phyloP scores from a whole-genome alignment of 2,888 invertebrate species.

The Leptopilina syphax region DNA sequence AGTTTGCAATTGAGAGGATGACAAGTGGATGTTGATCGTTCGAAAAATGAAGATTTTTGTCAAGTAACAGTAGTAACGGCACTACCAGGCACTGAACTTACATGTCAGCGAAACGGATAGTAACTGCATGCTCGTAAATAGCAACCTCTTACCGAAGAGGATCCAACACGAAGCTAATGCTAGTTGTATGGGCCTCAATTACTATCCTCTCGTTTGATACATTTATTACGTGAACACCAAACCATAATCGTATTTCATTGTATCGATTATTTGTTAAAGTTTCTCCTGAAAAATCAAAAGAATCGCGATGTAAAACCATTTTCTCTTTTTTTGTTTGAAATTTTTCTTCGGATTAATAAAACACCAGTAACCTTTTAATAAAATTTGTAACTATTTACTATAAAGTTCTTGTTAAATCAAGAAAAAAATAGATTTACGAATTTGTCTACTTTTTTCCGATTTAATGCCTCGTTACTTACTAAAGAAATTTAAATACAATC shows the following conservation, averaged over 20 bases:
- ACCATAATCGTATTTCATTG: conserved; percentile 44
- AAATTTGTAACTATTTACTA: background rate
- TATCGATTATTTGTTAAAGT: conserved; percentile 10
- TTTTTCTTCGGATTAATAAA: background rate
- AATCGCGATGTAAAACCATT: background rate
- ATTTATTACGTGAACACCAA: conserved; percentile 24
- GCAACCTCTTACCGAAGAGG: conserved; percentile 40
- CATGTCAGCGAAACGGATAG: conserved; percentile 47
- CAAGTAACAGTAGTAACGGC: conserved; percentile 39
- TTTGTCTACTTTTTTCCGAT: conserved; percentile 6
- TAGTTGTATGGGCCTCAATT: conserved; percentile 15
- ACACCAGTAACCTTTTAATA: background rate
- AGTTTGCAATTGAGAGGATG: background rate
- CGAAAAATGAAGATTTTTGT: conserved; percentile 18
- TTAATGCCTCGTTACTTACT: conserved; percentile 42
- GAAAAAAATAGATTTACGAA: conserved; percentile 11
- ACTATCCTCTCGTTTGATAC: conserved; percentile 1
- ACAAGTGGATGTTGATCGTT: conserved; percentile 10
- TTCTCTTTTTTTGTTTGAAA: too few relatives aligned
- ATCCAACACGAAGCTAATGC: conserved; percentile 23
- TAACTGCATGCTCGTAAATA: conserved; percentile 46
- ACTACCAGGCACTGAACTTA: conserved; percentile 38
- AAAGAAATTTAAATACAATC: conserved; percentile 62
- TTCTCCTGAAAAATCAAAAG: background rate
- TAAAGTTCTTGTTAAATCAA: background rate